phyloP scores from a whole-genome alignment of 2,113 vertebrate genomes.

The Chitala chitala region DNA sequence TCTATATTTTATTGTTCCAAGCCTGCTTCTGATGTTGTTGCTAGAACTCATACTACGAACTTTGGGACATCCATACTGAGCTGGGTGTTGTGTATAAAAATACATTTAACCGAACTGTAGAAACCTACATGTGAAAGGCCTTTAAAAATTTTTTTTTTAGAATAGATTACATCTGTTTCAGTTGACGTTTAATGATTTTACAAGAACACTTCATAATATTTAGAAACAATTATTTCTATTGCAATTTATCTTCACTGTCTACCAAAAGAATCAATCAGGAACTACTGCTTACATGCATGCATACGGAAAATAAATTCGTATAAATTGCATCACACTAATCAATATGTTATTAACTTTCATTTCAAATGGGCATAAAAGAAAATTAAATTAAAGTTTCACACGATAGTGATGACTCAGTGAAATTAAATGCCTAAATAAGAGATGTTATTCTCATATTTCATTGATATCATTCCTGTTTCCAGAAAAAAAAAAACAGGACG shows the following conservation, averaged over 20 bases:
- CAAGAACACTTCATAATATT: neutral
- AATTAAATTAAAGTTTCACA: neutral
- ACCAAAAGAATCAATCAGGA: neutral
- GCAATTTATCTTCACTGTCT: neutral
- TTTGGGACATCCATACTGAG: neutral
- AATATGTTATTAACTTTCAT: conserved; percentile 5
- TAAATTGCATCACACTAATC: neutral
- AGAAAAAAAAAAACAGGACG: neutral
- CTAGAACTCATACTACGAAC: neutral
- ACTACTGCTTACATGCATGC: neutral
- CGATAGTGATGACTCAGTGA: neutral
- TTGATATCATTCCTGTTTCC: no score
- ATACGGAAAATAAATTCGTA: neutral
- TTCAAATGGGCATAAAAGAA: neutral
- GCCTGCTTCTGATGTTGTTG: neutral
- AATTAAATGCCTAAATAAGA: neutral
- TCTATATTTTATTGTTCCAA: no score
- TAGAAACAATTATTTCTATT: neutral
- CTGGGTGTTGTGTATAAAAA: neutral
- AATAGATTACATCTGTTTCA: neutral
- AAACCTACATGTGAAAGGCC: neutral
- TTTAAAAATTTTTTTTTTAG: neutral
- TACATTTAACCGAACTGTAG: neutral
- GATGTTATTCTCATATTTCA: neutral
- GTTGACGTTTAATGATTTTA: neutral